Base-by-base conservation (phyloP, 1,140 invertebrate genomes). In the Drosophila orena region DNA sequence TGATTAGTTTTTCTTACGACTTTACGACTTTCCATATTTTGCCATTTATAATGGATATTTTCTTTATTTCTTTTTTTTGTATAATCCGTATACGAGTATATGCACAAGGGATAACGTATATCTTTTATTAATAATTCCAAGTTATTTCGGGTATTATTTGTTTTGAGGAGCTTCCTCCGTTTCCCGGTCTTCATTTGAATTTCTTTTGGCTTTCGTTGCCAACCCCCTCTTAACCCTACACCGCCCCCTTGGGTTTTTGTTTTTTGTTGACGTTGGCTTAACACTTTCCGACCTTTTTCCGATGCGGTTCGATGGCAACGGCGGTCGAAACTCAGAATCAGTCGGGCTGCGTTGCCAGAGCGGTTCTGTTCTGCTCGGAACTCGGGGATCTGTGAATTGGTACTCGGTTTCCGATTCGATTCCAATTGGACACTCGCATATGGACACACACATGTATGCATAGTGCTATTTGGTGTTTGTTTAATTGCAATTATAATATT, bases 401-500 rank as follows among this genome's bases (percentile, higher is more conserved):
- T 15, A 49, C 24, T 54, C 11, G 52, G 27, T 47, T 47, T 14
- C 46, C 22, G n/a, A 27, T 20, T 27, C 46, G 22, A 47, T 47
- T 47, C 22, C 22, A 15, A n/a, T 47, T n/a, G 24, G 17, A 15
- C n/a, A 15, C 27, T 24, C 46, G 24, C 22, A 17, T 17, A 17
- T 47, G 12, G 46, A 14, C 3, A 2, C 22, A 12, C 14, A n/a
- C 12, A 47, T 17, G 17, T 17, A 17, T 17, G 17, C 17, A 47
- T 22, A 27, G 24, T 49, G 77, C 44, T 55, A 47, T 62, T 64
- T 65, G 22, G 46, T 47, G 46, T n/a, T 30, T 47, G 47, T 83
- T 84, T 71, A 84, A 83, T 83, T 84, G 76, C 81, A 83, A 79
- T 83, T 85, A 79, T 62, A 62, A 79, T 62, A 62, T 71, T 79